Evolutionary conservation across 2,888 invertebrate genomes (phyloP).

Genomic region (Elysia crispata): DNA sequence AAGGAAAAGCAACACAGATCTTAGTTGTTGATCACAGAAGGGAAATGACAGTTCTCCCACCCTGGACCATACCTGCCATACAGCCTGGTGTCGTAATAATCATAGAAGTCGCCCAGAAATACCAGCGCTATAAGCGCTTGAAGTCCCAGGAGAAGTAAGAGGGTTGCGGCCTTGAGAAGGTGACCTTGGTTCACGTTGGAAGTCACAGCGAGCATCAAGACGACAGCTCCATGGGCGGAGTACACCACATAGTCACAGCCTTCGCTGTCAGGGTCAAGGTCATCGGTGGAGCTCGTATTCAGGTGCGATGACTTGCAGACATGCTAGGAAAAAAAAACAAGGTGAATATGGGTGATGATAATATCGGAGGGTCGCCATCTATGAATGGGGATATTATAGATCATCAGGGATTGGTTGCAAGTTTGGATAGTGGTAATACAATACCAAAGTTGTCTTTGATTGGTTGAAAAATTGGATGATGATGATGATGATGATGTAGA

Average conservation of each 20-base stretch:
- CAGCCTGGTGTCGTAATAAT: slow-evolving; percentile 57
- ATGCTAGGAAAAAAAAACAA: no score
- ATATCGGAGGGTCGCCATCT: no score
- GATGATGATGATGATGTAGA: no score
- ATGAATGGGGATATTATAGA: no score
- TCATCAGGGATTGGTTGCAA: no score
- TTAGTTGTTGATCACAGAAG: no score
- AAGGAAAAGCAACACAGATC: no score
- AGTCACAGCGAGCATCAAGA: slow-evolving; percentile 84
- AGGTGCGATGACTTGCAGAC: neutral
- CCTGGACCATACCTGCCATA: slow-evolving; percentile 78
- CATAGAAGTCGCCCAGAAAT: slow-evolving; percentile 52
- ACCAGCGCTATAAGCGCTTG: slow-evolving; percentile 61
- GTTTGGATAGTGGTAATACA: no score
- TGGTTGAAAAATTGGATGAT: no score
- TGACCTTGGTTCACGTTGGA: slow-evolving; percentile 86
- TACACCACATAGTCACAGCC: slow-evolving; percentile 85
- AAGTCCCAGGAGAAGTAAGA: slow-evolving; percentile 81
- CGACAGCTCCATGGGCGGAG: slow-evolving; percentile 84
- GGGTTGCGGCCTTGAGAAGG: slow-evolving; percentile 83
- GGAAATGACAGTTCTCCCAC: no score
- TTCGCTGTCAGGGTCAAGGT: slow-evolving; percentile 51
- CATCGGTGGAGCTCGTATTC: neutral
- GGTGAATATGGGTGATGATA: no score
- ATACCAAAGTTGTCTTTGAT: no score